phyloP scores from a whole-genome alignment of 2,888 invertebrate genomes.

The Ischnus inquisitorius region DNA sequence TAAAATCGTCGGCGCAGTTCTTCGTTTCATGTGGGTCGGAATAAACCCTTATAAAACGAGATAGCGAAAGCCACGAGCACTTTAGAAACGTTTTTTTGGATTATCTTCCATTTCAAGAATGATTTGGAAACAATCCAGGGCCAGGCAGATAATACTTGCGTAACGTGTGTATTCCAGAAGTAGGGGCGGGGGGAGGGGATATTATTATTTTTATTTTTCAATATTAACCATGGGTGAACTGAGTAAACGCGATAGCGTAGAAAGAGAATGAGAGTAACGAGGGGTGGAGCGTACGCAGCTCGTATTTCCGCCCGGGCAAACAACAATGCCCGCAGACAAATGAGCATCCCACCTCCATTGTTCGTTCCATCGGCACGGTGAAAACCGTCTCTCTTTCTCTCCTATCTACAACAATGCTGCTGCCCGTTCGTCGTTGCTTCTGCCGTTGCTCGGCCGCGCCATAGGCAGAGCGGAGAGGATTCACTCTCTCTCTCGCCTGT shows the following conservation, averaged over 20 bases:
- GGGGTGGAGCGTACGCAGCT: conserved; percentile 78
- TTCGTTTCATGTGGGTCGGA: no score
- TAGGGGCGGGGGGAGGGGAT: background rate
- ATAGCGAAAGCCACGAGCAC: no score
- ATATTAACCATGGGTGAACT: conserved; percentile 36
- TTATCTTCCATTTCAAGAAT: background rate
- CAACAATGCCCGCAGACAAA: conserved; percentile 85
- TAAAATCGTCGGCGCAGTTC: no score
- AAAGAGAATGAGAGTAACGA: conserved; percentile 68
- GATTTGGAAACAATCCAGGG: background rate
- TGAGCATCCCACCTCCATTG: conserved; percentile 85
- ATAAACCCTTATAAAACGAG: no score
- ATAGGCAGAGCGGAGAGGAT: conserved; percentile 9
- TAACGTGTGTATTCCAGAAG: background rate
- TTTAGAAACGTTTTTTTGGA: background rate
- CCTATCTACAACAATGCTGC: conserved; percentile 69
- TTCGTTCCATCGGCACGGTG: conserved; percentile 82
- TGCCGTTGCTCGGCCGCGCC: conserved; percentile 63
- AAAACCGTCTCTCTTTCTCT: conserved; percentile 74
- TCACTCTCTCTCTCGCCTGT: conserved; percentile 22
- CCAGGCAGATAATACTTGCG: background rate
- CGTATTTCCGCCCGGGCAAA: conserved; percentile 84
- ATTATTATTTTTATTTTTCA: background rate
- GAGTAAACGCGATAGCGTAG: conserved; percentile 54
- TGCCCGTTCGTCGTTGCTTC: conserved; percentile 67